Percentiles rank a stretch among this genome's conserved stretches.
Evolutionary conservation across 2,113 vertebrate species (phyloP).

Genomic region (Menura novaehollandiae): DNA sequence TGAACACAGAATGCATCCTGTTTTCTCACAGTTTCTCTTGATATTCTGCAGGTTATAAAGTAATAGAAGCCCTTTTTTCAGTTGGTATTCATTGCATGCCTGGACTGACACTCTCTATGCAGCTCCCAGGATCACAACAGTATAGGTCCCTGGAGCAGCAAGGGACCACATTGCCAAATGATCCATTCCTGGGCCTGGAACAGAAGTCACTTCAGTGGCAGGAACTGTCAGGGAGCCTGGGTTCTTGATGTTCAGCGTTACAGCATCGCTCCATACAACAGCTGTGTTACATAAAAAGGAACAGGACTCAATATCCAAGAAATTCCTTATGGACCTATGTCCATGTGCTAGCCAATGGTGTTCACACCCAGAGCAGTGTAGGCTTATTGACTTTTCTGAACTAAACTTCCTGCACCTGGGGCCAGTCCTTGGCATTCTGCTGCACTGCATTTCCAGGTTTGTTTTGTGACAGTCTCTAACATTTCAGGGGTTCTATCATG

Average conservation of each 20-base stretch:
- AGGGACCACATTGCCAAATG: neutral
- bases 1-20: neutral
- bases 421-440: neutral
- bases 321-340: neutral
- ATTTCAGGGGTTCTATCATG: neutral
- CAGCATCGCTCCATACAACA: neutral
- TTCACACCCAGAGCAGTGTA: neutral
- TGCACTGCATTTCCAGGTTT: neutral
- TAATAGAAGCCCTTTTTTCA: neutral
- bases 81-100: accelerated
- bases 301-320: neutral
- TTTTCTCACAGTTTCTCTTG: neutral
- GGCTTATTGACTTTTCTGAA: neutral
- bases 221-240: neutral
- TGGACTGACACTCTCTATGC: neutral
- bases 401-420: neutral
- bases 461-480: neutral
- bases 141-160: neutral
- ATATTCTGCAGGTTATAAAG: neutral
- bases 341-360: neutral
- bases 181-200: neutral
- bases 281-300: neutral
- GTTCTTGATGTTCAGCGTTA: neutral
- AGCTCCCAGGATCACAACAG: neutral
- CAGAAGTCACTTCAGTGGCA: neutral